A percentile compares a stretch with the other conserved stretches of the same genome.
These are phyloP conservation scores for Trissolcus japonicus DNA, from an alignment of 2,888 invertebrate species.

Conservation along the genomic window DNA sequence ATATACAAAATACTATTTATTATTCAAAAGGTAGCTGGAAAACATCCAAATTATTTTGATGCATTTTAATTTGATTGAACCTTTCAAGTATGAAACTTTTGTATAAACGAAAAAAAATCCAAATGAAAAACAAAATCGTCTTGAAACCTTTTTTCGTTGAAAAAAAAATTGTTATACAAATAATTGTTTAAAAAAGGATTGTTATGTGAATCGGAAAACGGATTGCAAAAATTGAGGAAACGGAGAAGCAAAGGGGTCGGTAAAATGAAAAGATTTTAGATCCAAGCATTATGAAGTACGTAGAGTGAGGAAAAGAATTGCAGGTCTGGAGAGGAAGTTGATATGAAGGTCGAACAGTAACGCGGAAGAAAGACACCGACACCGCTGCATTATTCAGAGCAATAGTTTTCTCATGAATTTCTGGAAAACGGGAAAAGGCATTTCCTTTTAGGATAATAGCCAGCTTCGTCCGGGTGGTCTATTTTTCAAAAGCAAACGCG, in stretches of 20 bases:
- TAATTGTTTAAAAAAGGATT: not conserved
- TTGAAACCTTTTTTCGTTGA: too few species aligned
- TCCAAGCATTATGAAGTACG: conserved; percentile 55
- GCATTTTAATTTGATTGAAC: too few species aligned
- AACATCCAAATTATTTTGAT: too few species aligned
- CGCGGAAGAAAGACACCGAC: conserved; percentile 42
- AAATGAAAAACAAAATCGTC: too few species aligned
- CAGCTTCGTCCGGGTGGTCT: conserved; percentile 34
- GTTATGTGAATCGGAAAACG: conserved; percentile 31
- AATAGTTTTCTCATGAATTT: conserved; percentile 64
- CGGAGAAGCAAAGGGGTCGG: conserved; percentile 40
- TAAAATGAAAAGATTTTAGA: conserved; percentile 51
- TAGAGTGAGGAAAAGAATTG: conserved; percentile 48
- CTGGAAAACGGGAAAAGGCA: conserved; percentile 57
- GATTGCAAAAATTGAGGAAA: conserved; percentile 41
- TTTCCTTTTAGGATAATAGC: conserved; percentile 57
- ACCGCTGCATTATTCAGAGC: conserved; percentile 63
- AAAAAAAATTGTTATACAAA: too few species aligned
- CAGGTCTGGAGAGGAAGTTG: conserved; percentile 25
- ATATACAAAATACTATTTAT: too few species aligned
- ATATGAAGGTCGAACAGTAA: conserved; percentile 19
- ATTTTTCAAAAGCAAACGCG: conserved; percentile 46
- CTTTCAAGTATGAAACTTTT: too few species aligned
- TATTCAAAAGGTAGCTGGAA: too few species aligned
- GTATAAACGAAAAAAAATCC: too few species aligned